Conservation (phyloP, 2,888 invertebrate species). For the Cephus pygmeus region DNA sequence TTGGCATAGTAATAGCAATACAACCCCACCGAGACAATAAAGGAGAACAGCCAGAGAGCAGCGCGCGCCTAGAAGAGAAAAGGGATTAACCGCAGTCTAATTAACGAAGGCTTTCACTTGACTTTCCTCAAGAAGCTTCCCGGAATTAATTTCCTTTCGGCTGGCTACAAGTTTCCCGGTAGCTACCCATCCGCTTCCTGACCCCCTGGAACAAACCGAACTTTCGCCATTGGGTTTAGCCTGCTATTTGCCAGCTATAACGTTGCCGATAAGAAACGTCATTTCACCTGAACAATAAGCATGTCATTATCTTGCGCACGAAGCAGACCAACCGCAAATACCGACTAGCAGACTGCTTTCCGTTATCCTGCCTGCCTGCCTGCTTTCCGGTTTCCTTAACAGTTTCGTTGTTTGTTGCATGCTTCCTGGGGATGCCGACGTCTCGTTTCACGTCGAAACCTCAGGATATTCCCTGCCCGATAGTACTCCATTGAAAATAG, state of each 20-base stretch:
- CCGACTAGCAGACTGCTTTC: not conserved
- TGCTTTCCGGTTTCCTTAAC: not conserved
- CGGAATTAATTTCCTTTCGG: slow-evolving; percentile 38
- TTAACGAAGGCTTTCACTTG: slow-evolving; percentile 35
- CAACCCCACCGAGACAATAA: slow-evolving; percentile 33
- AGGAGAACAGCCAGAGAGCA: slow-evolving; percentile 15
- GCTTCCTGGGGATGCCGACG: not conserved
- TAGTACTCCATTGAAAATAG: not conserved
- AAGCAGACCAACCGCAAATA: slow-evolving; percentile 27
- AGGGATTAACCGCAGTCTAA: slow-evolving; percentile 41
- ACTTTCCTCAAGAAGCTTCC: slow-evolving; percentile 27
- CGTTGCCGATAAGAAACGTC: slow-evolving; percentile 40
- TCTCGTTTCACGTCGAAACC: not conserved
- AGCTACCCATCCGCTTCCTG: not conserved
- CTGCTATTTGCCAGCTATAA: not conserved
- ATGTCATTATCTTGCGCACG: slow-evolving; percentile 38
- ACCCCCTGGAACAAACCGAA: slow-evolving; percentile 6
- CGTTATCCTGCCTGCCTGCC: not conserved
- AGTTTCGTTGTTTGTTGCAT: not conserved
- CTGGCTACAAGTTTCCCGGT: slow-evolving; percentile 1
- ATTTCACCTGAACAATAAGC: slow-evolving; percentile 43
- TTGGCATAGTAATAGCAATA: slow-evolving; percentile 34
- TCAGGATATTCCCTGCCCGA: not conserved
- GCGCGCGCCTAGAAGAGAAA: slow-evolving; percentile 27
- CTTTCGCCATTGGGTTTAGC: slow-evolving; percentile 2